phyloP scores from a whole-genome alignment of 2,888 invertebrate species.

The Artemia sp. region DNA sequence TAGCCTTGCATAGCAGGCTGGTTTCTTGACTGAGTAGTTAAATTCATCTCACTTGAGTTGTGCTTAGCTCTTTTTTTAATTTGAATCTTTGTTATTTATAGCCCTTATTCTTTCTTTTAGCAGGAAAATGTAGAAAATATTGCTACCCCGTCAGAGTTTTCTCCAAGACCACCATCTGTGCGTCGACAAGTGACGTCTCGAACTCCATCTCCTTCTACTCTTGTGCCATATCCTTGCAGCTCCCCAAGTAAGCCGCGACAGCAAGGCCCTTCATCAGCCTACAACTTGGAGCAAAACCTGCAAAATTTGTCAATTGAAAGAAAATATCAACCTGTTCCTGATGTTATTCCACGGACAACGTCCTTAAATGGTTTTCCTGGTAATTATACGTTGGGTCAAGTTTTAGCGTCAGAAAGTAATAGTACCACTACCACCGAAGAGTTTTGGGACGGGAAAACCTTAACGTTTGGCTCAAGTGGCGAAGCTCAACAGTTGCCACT shows the following conservation, averaged over 20 bases:
- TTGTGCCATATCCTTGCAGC: neutral
- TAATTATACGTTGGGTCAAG: conserved; percentile 2
- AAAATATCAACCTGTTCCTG: conserved; percentile 2
- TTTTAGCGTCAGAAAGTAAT: neutral
- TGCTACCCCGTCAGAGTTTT: neutral
- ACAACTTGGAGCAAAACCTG: neutral
- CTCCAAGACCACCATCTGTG: neutral
- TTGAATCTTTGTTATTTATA: no score
- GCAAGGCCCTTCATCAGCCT: neutral
- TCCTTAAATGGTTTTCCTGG: neutral
- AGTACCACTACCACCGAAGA: neutral
- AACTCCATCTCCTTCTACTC: neutral
- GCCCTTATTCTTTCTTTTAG: neutral
- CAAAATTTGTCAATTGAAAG: neutral
- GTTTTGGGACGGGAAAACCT: neutral
- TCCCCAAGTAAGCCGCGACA: neutral
- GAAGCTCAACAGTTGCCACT: no score
- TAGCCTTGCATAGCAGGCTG: no score
- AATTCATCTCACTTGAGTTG: no score
- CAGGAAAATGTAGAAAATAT: neutral
- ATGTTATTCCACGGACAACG: neutral
- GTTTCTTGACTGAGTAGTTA: no score
- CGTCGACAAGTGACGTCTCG: neutral
- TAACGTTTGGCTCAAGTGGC: neutral
- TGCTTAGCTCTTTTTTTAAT: no score